Percentiles rank a stretch among this genome's conserved stretches.
phyloP scores from a whole-genome alignment of 2,113 vertebrate species.

The Ahaetulla prasina region DNA sequence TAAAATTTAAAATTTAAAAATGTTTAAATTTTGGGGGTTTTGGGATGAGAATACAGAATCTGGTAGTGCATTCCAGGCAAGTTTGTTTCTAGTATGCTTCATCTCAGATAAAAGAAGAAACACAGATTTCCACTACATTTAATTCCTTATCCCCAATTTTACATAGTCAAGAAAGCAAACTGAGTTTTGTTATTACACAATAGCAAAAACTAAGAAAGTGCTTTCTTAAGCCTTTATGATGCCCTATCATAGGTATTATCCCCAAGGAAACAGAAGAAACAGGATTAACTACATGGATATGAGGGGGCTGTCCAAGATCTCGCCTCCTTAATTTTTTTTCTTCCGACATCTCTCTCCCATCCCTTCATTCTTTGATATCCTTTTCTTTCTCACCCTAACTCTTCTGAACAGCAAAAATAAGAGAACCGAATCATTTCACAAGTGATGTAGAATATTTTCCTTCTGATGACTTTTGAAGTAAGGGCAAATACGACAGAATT shows the following conservation, averaged over 20 bases:
- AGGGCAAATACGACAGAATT: background rate
- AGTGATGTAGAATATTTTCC: background rate
- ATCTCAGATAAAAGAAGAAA: slow-evolving; percentile 35
- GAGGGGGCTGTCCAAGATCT: background rate
- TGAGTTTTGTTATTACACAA: slow-evolving; percentile 5
- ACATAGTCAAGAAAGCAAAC: slow-evolving; percentile 11
- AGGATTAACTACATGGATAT: background rate
- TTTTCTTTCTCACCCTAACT: background rate
- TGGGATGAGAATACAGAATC: no score
- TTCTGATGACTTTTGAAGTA: background rate
- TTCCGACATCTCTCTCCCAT: background rate
- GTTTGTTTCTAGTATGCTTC: slow-evolving; percentile 30
- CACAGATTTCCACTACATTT: background rate
- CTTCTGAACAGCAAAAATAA: background rate
- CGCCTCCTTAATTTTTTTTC: background rate
- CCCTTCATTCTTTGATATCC: background rate
- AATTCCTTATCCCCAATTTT: slow-evolving; percentile 40
- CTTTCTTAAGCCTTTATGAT: background rate
- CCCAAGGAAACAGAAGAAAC: background rate
- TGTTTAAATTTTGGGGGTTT: no score
- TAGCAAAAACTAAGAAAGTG: background rate
- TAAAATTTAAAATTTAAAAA: no score
- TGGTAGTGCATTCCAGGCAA: no score
- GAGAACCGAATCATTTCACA: background rate
- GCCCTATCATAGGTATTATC: background rate